Evolutionary conservation across 2,888 invertebrate genomes (phyloP).

Genomic region (Synergus japonicus): DNA sequence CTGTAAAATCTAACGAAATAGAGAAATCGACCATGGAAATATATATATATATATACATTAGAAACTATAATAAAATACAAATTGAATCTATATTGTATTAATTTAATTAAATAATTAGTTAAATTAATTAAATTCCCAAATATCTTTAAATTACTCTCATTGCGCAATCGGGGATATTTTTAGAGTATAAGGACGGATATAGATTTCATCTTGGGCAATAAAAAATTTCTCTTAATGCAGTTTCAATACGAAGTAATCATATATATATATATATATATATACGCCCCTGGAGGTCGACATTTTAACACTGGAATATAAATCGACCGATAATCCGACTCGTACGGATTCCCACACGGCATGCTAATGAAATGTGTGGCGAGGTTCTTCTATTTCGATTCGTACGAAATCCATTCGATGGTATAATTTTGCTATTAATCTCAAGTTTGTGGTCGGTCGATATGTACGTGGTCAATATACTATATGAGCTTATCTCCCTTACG

Average conservation of each 20-base stretch:
- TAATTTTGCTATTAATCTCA: conserved; percentile 73
- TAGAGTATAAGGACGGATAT: neutral
- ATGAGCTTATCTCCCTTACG: conserved; percentile 52
- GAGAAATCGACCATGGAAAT: neutral
- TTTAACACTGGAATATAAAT: conserved; percentile 65
- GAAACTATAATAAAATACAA: too few relatives aligned
- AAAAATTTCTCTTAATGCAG: conserved; percentile 1
- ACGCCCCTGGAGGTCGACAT: conserved; percentile 43
- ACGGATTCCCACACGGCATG: conserved; percentile 65
- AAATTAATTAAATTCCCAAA: too few relatives aligned
- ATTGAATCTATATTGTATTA: too few relatives aligned
- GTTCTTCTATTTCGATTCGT: conserved; percentile 59
- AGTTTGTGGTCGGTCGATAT: conserved; percentile 55
- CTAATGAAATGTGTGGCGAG: conserved; percentile 61
- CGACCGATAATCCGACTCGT: conserved; percentile 63
- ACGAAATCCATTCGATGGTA: conserved; percentile 68
- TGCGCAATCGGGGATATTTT: neutral
- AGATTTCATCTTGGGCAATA: neutral
- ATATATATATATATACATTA: neutral
- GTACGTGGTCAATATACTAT: conserved; percentile 44
- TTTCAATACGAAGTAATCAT: neutral
- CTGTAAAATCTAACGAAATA: neutral
- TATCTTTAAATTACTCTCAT: too few relatives aligned
- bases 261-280: neutral
- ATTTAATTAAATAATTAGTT: too few relatives aligned